Conservation (phyloP, 1,140 invertebrate species). For the Coenobita brevimanus region DNA sequence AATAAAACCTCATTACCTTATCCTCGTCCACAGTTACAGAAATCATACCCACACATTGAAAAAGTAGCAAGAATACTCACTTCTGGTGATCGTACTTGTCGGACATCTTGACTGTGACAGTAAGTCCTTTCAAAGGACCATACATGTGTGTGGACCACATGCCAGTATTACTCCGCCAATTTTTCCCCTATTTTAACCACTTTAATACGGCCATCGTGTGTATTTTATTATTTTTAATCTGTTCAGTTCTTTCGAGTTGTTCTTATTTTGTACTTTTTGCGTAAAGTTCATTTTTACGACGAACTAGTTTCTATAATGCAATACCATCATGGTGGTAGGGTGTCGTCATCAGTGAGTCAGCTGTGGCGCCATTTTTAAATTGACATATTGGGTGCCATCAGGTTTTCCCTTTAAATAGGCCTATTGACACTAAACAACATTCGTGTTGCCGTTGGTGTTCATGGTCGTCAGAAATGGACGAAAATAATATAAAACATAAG, state of each 20-base stretch:
- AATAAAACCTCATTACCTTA: neutral
- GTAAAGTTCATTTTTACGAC: neutral
- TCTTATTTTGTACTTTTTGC: neutral
- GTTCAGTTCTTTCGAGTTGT: neutral
- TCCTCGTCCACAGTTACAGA: too few relatives aligned
- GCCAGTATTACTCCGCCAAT: neutral
- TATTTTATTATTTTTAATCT: neutral
- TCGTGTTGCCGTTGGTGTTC: too few relatives aligned
- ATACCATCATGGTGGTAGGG: conserved; percentile 35
- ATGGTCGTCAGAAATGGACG: too few relatives aligned
- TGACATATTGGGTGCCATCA: too few relatives aligned
- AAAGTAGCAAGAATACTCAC: conserved; percentile 12
- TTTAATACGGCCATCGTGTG: neutral
- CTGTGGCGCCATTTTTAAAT: conserved; percentile 14
- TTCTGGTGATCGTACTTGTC: conserved; percentile 49
- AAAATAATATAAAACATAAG: too few relatives aligned
- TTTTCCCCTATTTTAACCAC: neutral
- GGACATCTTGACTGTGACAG: conserved; percentile 41
- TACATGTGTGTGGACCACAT: neutral
- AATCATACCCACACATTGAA: conserved; percentile 3
- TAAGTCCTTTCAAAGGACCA: conserved; percentile 42
- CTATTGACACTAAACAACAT: too few relatives aligned
- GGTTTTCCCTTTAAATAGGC: too few relatives aligned
- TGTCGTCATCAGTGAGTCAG: conserved; percentile 21
- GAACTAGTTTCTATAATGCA: conserved; percentile 50